Conservation (phyloP, 2,797 vertebrate species). For the Coranthus polyacanthus region DNA sequence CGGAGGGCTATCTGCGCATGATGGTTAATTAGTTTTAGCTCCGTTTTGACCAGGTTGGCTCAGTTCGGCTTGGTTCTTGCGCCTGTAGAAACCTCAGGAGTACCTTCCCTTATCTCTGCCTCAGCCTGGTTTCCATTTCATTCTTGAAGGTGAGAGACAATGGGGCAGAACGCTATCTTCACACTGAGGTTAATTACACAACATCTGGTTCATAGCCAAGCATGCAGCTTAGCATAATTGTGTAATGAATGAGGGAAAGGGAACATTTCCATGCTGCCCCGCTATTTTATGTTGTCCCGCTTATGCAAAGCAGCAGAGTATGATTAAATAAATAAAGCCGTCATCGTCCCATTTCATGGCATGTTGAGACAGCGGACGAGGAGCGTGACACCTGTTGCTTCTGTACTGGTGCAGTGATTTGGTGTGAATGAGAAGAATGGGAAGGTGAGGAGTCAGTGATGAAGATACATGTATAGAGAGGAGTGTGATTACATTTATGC, state of each 20-base stretch:
- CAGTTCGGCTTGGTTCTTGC: background rate
- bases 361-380: slow-evolving; percentile 53
- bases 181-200: slow-evolving; percentile 75
- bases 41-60: slow-evolving; percentile 22
- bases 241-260: slow-evolving; percentile 70
- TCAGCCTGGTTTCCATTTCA: slow-evolving; percentile 61
- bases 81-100: slow-evolving; percentile 20
- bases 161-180: slow-evolving; percentile 66
- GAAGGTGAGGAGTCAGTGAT: slow-evolving; percentile 16
- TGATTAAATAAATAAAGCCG: slow-evolving; percentile 58
- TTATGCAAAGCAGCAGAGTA: slow-evolving; percentile 29
- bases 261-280: slow-evolving; percentile 40
- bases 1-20: slow-evolving; percentile 6
- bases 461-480: slow-evolving; percentile 13
- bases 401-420: slow-evolving; percentile 6
- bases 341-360: slow-evolving; percentile 70
- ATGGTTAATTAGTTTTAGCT: slow-evolving; percentile 41
- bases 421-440: background rate
- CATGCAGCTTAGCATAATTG: slow-evolving; percentile 71
- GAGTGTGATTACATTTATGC: background rate
- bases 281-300: slow-evolving; percentile 45
- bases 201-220: slow-evolving; percentile 72
- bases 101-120: slow-evolving; percentile 42
- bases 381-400: slow-evolving; percentile 54
- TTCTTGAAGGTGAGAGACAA: slow-evolving; percentile 74